Evolutionary conservation across 30 jellyfish, hydroid and myxozoan species (phyloP).

Genomic region (Aurelia coerulea): DNA sequence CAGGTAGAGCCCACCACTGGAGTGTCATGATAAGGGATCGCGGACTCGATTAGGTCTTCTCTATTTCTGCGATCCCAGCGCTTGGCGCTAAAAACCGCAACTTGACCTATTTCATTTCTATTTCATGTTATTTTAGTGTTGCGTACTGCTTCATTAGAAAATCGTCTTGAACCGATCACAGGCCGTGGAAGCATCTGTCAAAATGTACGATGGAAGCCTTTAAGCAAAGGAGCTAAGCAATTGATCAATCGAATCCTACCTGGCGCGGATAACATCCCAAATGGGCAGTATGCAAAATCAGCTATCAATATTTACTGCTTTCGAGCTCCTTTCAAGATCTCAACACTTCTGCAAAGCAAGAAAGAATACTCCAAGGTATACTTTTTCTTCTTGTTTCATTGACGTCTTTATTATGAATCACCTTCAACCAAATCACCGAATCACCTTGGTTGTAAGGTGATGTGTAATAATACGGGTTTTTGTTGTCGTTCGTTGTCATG

Average conservation of each 20-base stretch:
- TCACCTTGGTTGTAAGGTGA: too few species aligned
- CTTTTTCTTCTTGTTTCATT: too few species aligned
- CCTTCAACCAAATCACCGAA: too few species aligned
- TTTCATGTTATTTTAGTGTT: not conserved
- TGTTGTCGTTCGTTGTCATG: too few species aligned
- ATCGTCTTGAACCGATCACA: constrained; percentile 19
- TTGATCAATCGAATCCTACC: constrained; percentile 12
- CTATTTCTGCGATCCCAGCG: too few species aligned
- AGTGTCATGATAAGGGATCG: too few species aligned
- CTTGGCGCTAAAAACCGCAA: too few species aligned
- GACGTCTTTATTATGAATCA: too few species aligned
- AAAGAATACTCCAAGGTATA: constrained; percentile 2
- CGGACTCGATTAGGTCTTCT: too few species aligned
- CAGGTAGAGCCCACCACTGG: too few species aligned
- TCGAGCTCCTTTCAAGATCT: constrained; percentile 34
- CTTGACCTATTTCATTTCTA: not conserved
- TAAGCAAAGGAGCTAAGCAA: constrained; percentile 28
- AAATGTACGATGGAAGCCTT: constrained; percentile 41
- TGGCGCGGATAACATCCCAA: not conserved
- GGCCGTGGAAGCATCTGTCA: constrained; percentile 19
- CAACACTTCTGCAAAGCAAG: constrained; percentile 11
- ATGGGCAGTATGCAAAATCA: constrained; percentile 41
- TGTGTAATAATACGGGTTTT: too few species aligned
- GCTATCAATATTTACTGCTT: constrained; percentile 29
- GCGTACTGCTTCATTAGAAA: not conserved